Base-by-base conservation (phyloP, 2,888 invertebrate species). In the Zhuqinia jingwanae region DNA sequence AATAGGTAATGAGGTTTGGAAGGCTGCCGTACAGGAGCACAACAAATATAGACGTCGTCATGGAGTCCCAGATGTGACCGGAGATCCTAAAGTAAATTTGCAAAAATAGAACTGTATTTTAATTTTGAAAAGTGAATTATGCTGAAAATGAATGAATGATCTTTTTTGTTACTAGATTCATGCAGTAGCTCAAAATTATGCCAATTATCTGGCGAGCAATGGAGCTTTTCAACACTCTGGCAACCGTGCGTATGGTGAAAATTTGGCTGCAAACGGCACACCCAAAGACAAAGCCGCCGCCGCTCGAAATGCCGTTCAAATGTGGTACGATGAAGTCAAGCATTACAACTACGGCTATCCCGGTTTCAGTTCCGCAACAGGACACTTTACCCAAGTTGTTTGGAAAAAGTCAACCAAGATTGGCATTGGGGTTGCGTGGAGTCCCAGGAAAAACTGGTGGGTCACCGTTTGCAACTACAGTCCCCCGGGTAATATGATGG, bases 321-420 rank as follows among this genome's bases (percentile, higher is more conserved):
- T 47, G 5, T 88, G 88, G 88, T 88, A 88, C 47, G 53, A 77
- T 47, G 88, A 88, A 30, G 27, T 25, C 10, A 70, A 47, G 15
- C 15, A 53, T 2, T 88, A 87, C 22, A 22, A 84, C 30, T 88
- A 50, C 56, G 36, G 17, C 25, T 25, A 47, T 11, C 81, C 77
- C 0, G 85, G 85, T 0, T 88, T 78, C 50, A 56, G 56, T 27
- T n/a, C 8, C 15, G 8, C 15, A 63, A 85, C 87, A 13, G 87
- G 87, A 6, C 84, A 87, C 36, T 88, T 88, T 36, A 88, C 87
- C 30, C 65, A 70, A 1, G 56, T 89, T n/a, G 80, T 89, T 36
- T 89, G 87, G 87, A 81, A 78, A 27, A 60, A 17, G 0, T 17
- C 30, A 5, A 77, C 22, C 2, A 25, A 63, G 1, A 11, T 87